These are phyloP conservation scores for Pangasius djambal DNA, from an alignment of 2,797 vertebrate genomes.

Conservation along the genomic window DNA sequence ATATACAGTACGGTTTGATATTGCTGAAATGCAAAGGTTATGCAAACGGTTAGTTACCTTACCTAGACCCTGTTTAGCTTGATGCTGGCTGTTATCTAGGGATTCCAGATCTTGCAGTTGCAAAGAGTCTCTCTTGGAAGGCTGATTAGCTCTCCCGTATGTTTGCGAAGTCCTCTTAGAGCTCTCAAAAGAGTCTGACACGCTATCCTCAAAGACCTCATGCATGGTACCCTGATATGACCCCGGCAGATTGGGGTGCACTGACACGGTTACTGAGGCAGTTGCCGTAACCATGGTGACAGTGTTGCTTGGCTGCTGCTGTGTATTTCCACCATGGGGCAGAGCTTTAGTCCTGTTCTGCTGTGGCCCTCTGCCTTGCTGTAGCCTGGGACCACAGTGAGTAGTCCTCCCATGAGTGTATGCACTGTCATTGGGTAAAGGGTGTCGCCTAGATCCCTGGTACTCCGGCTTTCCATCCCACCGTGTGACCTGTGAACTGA, in stretches of 20 bases:
- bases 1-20: too few relatives aligned
- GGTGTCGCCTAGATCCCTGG: conserved; percentile 66
- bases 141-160: conserved; percentile 37
- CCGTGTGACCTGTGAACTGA: conserved; percentile 68
- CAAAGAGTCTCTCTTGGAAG: conserved; percentile 72
- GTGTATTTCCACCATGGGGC: conserved; percentile 66
- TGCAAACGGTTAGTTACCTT: conserved; percentile 37
- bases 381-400: conserved; percentile 72
- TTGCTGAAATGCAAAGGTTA: neutral
- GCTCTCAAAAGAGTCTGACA: conserved; percentile 80
- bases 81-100: conserved; percentile 66
- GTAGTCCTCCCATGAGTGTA: conserved; percentile 78
- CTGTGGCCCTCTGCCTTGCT: conserved; percentile 72
- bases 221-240: conserved; percentile 84
- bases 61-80: conserved; percentile 74
- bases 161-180: conserved; percentile 69
- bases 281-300: conserved; percentile 91
- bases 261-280: conserved; percentile 91
- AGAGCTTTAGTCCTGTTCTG: conserved; percentile 80
- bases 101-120: conserved; percentile 84
- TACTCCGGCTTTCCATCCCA: conserved; percentile 70
- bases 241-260: conserved; percentile 88
- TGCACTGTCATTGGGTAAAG: conserved; percentile 70
- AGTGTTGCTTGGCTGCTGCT: conserved; percentile 71
- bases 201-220: conserved; percentile 79